Conservation (phyloP, 2,113 vertebrate species). For the Ascaphus truei region DNA sequence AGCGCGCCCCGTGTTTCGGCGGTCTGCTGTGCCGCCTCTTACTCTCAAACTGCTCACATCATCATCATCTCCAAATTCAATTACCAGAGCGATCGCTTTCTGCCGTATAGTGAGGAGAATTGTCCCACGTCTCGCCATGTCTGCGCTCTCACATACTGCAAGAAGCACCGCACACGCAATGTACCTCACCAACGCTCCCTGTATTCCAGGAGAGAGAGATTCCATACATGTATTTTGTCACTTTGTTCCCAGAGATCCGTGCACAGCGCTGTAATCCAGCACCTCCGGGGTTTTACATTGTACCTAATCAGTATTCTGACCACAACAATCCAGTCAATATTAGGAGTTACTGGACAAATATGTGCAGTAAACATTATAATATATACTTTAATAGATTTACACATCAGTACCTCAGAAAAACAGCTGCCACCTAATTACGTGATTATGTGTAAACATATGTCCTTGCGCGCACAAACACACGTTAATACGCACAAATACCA, state of each 20-base stretch:
- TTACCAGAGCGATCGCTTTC: not conserved
- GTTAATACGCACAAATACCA: too few species aligned
- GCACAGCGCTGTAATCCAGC: not conserved
- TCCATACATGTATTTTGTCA: not conserved
- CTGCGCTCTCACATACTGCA: too few species aligned
- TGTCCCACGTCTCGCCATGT: too few species aligned
- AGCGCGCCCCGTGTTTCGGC: not conserved
- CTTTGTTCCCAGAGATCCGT: not conserved
- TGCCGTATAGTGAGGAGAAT: not conserved
- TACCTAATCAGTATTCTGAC: constrained; percentile 24
- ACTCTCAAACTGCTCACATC: not conserved
- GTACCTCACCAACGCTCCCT: not conserved
- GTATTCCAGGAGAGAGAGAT: not conserved
- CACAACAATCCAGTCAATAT: constrained; percentile 6
- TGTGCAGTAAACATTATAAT: constrained; percentile 23
- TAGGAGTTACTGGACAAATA: constrained; percentile 10
- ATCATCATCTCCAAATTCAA: not conserved
- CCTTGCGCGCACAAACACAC: not conserved
- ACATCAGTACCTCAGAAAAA: not conserved
- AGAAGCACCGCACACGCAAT: too few species aligned
- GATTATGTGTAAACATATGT: not conserved
- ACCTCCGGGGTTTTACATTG: not conserved
- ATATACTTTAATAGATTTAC: constrained; percentile 12
- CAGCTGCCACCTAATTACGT: too few species aligned
- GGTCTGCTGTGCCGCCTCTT: not conserved